A percentile compares a stretch with the other conserved stretches of the same genome.
Evolutionary conservation across 2,888 invertebrate species (phyloP).

Genomic region (Actias luna): DNA sequence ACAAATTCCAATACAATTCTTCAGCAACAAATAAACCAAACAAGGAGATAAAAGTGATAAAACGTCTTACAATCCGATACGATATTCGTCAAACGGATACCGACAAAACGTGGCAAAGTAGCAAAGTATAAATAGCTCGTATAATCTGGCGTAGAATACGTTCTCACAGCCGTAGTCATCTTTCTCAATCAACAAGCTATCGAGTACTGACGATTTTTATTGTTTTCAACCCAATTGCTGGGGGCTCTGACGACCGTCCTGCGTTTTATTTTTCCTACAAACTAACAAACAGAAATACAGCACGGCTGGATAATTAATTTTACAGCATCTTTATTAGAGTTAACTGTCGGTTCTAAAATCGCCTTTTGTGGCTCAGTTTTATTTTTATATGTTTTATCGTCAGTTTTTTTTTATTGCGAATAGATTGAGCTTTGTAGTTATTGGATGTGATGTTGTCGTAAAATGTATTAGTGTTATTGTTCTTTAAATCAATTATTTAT

Average conservation of each 20-base stretch:
- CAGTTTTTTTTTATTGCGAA: constrained; percentile 62
- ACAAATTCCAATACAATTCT: no score
- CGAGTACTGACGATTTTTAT: constrained; percentile 72
- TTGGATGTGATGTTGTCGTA: constrained; percentile 32
- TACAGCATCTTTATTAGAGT: constrained; percentile 72
- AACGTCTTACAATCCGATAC: background rate
- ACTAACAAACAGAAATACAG: constrained; percentile 47
- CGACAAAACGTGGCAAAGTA: background rate
- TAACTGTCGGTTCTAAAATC: constrained; percentile 58
- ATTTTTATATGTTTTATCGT: constrained; percentile 39
- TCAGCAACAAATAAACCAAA: no score
- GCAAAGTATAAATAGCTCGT: constrained; percentile 29
- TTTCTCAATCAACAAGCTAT: constrained; percentile 76
- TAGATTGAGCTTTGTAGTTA: constrained; percentile 61
- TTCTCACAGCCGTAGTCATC: constrained; percentile 73
- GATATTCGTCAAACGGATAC: background rate
- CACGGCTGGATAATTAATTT: constrained; percentile 69
- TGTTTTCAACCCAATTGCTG: constrained; percentile 72
- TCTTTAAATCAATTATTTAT: constrained; percentile 29
- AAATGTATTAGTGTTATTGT: constrained; percentile 31
- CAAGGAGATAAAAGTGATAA: background rate
- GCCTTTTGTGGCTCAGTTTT: constrained; percentile 45
- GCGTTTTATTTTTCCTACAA: constrained; percentile 45
- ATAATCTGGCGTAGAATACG: constrained; percentile 55
- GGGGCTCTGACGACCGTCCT: constrained; percentile 38